phyloP scores from a whole-genome alignment of 2,888 invertebrate genomes.

The Rhamnusium bicolor region DNA sequence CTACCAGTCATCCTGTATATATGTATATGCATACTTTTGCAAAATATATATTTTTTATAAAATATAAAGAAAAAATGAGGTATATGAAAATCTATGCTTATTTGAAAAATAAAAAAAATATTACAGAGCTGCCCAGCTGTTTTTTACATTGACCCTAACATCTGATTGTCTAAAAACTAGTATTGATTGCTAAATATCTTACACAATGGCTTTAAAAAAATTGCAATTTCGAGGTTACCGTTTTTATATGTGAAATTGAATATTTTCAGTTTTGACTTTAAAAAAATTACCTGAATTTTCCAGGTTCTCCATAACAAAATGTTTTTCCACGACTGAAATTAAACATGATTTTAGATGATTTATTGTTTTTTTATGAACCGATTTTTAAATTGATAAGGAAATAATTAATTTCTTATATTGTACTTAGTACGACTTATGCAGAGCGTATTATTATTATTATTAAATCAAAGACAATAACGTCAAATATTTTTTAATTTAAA shows the following conservation, averaged over 20 bases:
- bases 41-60: slow-evolving; percentile 40
- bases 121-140: slow-evolving; percentile 27
- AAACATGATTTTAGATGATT: no score
- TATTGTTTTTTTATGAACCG: no score
- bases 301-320: no score
- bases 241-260: not conserved
- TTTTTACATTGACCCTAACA: not conserved
- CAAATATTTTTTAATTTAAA: no score
- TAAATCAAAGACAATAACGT: no score
- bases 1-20: not conserved
- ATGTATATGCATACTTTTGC: slow-evolving; percentile 32
- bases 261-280: no score
- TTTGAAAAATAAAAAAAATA: slow-evolving; percentile 36
- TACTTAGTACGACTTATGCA: no score
- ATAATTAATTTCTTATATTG: no score
- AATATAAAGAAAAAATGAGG: slow-evolving; percentile 50
- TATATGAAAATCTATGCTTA: slow-evolving; percentile 48
- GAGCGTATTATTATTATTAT: no score
- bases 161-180: slow-evolving; percentile 28
- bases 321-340: no score
- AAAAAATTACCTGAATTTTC: no score
- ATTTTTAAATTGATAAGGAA: no score
- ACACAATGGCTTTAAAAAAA: not conserved
- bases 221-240: not conserved
- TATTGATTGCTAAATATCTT: not conserved